Base-by-base conservation (phyloP, 2,797 vertebrate species). In the Sebastes wilsoni region DNA sequence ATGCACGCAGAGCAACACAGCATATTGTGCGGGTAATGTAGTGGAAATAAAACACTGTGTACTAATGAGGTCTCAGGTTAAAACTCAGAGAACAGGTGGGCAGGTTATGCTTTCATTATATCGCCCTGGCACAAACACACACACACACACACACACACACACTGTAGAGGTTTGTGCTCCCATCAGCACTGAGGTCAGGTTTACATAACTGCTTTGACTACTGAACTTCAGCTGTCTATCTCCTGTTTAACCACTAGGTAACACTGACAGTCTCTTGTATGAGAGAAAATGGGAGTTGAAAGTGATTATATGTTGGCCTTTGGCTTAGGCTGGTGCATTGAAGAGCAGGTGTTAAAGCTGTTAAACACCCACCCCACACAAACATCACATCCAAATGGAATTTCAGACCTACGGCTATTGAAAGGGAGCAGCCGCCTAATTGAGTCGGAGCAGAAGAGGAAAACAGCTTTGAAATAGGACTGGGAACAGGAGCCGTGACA, bases 401-500 rank as follows among this genome's bases (percentile, higher is more conserved):
- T 93, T 93, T 93, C 85, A 92, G 89, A 91, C 92, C 87, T 68
- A 70, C 32, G 79, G 90, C 92, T 92, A 89, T 87, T 90, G 88
- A 88, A 77, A 77, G 78, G 82, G 70, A 91, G 87, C 77, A 87
- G 80, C 72, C 65, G 49, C 82, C 84, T 94, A 93, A 95, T 93
- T 94, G 92, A 94, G 87, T 93, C 78, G 81, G 68, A 84, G 79
- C 65, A 66, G 74, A 81, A 22, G 81, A 92, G 79, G 78, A 84
- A 87, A 87, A 83, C 55, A 72, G 79, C 86, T 88, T 87, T 79
- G 77, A 87, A 91, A 87, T 66, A 66, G 61, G 70, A 77, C 62
- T 77, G 68, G 65, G 64, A 87, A 79, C 46, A 52, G 62, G 77
- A 87, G 65, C 66, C 69, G 36, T 46, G 62, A 68, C 55, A 12